Conservation (phyloP, 2,113 vertebrate genomes). For the Crotalus horridus region DNA sequence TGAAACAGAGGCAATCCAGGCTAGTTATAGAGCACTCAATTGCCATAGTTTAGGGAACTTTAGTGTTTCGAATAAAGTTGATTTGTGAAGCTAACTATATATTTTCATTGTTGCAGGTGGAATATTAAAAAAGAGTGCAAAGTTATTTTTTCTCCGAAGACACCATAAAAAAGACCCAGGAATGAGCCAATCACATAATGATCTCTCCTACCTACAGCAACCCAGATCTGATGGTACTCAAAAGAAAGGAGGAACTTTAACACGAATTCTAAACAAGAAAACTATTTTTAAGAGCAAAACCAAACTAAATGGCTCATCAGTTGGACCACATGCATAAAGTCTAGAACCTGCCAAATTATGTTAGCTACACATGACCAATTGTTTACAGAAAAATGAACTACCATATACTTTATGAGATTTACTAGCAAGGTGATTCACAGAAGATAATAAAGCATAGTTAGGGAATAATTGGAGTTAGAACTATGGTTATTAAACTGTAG, state of each 20-base stretch:
- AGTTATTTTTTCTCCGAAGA: constrained; percentile 89
- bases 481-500: neutral
- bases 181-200: constrained; percentile 96
- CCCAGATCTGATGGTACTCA: constrained; percentile 70
- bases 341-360: constrained; percentile 21
- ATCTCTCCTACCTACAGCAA: constrained; percentile 89
- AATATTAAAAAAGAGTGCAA: constrained; percentile 86
- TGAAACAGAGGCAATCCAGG: neutral
- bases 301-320: constrained; percentile 71
- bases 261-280: constrained; percentile 82
- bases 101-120: constrained; percentile 73
- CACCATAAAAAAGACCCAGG: constrained; percentile 92
- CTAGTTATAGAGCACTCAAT: neutral
- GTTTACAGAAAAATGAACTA: constrained; percentile 55
- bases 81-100: neutral
- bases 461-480: constrained; percentile 6
- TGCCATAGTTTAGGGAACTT: neutral
- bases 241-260: constrained; percentile 80
- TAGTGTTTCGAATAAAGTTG: neutral
- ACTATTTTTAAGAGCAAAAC: constrained; percentile 77
- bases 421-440: neutral
- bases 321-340: constrained; percentile 43
- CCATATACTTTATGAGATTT: constrained; percentile 4
- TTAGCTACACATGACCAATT: constrained; percentile 42
- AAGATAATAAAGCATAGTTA: neutral